Evolutionary conservation across 1,140 invertebrate species (phyloP).

Genomic region (Heliconius nattereri): DNA sequence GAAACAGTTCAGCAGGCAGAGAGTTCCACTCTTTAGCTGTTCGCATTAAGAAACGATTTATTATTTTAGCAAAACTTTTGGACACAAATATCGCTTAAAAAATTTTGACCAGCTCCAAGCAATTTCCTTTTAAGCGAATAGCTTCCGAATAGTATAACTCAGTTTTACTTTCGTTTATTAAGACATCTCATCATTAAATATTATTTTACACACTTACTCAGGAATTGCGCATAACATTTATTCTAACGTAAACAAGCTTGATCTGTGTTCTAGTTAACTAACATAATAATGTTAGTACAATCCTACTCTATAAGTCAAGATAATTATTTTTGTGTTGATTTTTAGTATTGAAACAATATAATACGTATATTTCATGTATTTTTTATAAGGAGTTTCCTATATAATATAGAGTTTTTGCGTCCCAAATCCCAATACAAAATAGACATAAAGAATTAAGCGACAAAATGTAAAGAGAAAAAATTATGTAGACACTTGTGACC

Average conservation of each 20-base stretch:
- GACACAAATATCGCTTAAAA: no score
- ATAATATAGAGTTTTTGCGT: no score
- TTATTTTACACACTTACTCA: background rate
- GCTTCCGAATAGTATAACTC: no score
- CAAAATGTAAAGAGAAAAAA: no score
- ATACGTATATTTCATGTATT: background rate
- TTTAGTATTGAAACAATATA: background rate
- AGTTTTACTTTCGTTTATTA: background rate
- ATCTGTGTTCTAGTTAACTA: background rate
- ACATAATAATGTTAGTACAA: background rate
- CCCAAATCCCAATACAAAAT: no score
- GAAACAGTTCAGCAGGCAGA: no score
- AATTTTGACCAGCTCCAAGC: no score
- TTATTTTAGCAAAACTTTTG: no score
- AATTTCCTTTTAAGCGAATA: no score
- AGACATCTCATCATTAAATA: background rate
- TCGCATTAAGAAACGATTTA: no score
- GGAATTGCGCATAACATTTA: background rate
- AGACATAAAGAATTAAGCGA: background rate
- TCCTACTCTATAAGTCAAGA: background rate
- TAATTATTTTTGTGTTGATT: background rate
- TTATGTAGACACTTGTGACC: no score
- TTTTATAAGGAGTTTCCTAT: background rate
- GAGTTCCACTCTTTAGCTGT: no score
- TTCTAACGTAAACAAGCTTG: background rate